Evolutionary conservation across 2,113 vertebrate species (phyloP), one percentile per base, ranked within the genome.

Genomic region (Clarias gariepinus): DNA sequence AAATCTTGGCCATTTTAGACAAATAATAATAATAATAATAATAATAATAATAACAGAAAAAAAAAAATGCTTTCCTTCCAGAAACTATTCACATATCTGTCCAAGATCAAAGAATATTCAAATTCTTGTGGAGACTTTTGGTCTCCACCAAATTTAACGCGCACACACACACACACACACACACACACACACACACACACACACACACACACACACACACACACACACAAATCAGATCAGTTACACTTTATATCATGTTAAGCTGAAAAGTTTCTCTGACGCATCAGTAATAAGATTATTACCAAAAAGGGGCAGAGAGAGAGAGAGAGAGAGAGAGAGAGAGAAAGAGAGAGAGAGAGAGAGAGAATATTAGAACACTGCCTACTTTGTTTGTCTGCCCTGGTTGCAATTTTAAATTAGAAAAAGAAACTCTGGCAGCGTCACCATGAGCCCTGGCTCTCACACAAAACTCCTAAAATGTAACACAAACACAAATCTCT

Each of bases 391-490:
- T 88, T 77, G 9, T 87, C 80, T 92, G 91, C 87, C 92, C 91
- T 92, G 91, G 91, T 91, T 92, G 92, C 92, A 92, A 91, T 92
- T 92, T 91, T 92, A 94, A 94, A 94, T 52, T 58, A 58, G 93
- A 91, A 88, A 76, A 69, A 53, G 85, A 89, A 90, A 88, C 89
- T 89, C 87, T 81, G 87, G 58, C 63, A 89, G 89, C 90, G 91
- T 91, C 90, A 90, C 86, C 89, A 92, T 92, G 86, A 88, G 28
- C 41, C 3, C 91, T 87, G 89, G 21, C 73, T 11, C 12, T 76
- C 23, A 52, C 88, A 93, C 90, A 90, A 28, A 36, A 57, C 57
- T 78, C 52, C 41, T 53, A 57, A 30, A 12, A 73, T 41, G 76
- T 57, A 79, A 28, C 77, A 47, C 47, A 8, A 47, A 47, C 7